These are phyloP conservation scores for Heterohyrax brucei DNA, from an alignment of 2,797 vertebrate species.

Conservation along the genomic window DNA sequence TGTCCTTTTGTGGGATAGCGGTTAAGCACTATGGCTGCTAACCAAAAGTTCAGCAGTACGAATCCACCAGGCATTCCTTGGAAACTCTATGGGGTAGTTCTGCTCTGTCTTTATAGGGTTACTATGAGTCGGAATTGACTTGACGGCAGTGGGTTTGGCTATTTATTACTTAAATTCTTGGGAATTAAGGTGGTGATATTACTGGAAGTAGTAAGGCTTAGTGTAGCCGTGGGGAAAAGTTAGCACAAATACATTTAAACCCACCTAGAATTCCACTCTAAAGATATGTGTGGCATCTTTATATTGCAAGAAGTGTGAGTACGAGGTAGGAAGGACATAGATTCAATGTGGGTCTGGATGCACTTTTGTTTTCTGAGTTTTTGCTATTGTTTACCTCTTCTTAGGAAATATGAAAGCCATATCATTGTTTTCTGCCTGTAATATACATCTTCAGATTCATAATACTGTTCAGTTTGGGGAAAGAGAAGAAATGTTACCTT, in stretches of 20 bases:
- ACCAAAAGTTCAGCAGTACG: no score
- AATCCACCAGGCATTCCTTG: no score
- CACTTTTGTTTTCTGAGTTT: not conserved
- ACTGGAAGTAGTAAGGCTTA: slow-evolving; percentile 65
- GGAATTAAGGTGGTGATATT: slow-evolving; percentile 73
- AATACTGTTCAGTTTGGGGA: not conserved
- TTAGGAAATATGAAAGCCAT: not conserved
- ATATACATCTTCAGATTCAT: not conserved
- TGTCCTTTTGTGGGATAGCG: not conserved
- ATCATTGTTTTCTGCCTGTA: not conserved
- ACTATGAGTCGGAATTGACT: no score
- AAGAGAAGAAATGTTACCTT: not conserved
- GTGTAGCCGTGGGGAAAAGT: not conserved
- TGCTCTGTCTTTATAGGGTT: no score
- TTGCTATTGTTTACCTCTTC: not conserved
- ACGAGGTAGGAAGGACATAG: not conserved
- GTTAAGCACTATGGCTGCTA: no score
- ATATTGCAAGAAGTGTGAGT: not conserved
- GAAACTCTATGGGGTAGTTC: no score
- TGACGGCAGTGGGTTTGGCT: no score
- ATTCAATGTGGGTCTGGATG: rapidly evolving
- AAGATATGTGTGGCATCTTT: not conserved
- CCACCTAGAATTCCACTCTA: not conserved
- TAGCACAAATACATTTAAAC: not conserved
- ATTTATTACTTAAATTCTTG: slow-evolving; percentile 64